Conservation (phyloP, 2,797 vertebrate species). For the Psittacula echo region DNA sequence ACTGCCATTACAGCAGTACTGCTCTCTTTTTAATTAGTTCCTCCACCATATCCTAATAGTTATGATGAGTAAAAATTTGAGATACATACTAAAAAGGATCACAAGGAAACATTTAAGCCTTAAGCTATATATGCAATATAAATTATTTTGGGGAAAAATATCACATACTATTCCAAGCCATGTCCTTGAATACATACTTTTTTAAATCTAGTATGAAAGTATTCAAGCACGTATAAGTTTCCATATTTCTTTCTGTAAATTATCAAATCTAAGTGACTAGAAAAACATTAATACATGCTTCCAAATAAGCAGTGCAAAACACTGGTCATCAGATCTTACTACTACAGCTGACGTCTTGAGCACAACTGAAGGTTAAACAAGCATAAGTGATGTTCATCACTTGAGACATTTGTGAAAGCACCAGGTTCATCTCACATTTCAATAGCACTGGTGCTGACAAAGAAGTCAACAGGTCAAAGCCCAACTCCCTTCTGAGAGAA, state of each 20-base stretch:
- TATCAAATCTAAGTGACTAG: neutral
- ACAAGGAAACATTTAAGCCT: neutral
- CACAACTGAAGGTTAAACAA: conserved; percentile 71
- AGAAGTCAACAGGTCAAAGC: conserved; percentile 68
- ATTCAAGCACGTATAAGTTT: neutral
- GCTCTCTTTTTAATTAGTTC: conserved; percentile 39
- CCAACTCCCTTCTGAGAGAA: conserved; percentile 41
- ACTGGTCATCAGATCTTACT: neutral
- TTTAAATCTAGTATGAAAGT: neutral
- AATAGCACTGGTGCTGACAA: conserved; percentile 59
- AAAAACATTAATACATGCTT: neutral
- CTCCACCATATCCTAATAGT: neutral
- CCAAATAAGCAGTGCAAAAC: neutral
- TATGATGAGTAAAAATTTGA: neutral
- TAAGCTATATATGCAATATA: neutral
- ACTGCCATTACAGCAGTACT: neutral
- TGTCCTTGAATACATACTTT: neutral
- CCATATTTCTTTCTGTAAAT: neutral
- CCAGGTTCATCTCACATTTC: conserved; percentile 72
- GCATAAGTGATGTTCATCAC: conserved; percentile 73
- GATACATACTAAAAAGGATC: neutral
- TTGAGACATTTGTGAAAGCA: conserved; percentile 70
- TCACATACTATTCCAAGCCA: neutral
- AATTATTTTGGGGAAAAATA: neutral
- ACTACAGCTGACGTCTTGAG: conserved; percentile 43